Evolutionary conservation across 2,888 invertebrate species (phyloP).

Genomic region (Macrosiphum euphorbiae): DNA sequence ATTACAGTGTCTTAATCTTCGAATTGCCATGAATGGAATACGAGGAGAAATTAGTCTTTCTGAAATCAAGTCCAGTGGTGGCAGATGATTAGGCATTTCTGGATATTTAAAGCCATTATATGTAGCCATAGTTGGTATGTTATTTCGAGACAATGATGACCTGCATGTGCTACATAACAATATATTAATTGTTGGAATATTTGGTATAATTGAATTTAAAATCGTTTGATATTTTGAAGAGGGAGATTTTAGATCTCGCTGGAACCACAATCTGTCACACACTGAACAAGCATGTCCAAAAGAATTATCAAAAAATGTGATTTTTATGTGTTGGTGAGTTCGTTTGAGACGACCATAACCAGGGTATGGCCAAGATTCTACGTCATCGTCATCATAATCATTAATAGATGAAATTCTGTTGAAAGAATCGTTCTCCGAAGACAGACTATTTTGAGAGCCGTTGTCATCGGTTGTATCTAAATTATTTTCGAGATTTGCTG

Average conservation of each 20-base stretch:
- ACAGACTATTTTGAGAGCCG: no score
- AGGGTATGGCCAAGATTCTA: no score
- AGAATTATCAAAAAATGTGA: no score
- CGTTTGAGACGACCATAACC: no score
- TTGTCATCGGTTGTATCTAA: no score
- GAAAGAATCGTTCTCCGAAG: no score
- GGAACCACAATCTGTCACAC: constrained; percentile 25
- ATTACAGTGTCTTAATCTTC: constrained; percentile 60
- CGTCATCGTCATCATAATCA: no score
- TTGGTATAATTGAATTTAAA: no score
- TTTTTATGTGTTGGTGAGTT: no score
- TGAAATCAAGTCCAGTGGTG: constrained; percentile 63
- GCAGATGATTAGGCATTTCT: constrained; percentile 62
- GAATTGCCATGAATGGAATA: constrained; percentile 66
- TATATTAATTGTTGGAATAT: no score
- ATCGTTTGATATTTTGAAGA: neutral
- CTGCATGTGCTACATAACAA: constrained; percentile 39
- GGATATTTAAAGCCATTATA: constrained; percentile 66
- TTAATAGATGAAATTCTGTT: no score
- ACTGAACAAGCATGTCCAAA: constrained; percentile 27
- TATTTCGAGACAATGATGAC: constrained; percentile 57
- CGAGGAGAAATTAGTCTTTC: constrained; percentile 66
- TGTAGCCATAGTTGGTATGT: constrained; percentile 63
- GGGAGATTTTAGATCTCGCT: neutral
- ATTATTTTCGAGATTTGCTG: no score